Conservation (phyloP, 2,797 vertebrate species). For the Sebastes aleutianus region DNA sequence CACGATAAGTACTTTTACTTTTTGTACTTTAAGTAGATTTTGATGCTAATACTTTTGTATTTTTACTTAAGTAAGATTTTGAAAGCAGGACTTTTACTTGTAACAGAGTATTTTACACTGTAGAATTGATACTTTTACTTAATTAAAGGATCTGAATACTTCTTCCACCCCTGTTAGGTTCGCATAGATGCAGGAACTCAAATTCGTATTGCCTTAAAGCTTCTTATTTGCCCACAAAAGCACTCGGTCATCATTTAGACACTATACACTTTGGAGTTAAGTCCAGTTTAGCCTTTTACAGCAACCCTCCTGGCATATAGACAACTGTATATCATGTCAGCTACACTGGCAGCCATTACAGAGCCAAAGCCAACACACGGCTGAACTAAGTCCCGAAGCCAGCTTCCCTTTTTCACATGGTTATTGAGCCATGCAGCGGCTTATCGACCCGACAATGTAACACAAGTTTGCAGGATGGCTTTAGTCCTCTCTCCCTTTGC, state of each 20-base stretch:
- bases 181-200: conserved; percentile 2
- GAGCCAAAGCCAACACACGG: conserved; percentile 40
- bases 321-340: conserved; percentile 54
- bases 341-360: conserved; percentile 45
- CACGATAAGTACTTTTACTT: background rate
- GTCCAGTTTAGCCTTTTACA: conserved; percentile 25
- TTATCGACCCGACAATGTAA: conserved; percentile 60
- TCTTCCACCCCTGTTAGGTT: background rate
- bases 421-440: conserved; percentile 61
- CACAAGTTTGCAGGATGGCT: conserved; percentile 53
- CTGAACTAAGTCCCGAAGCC: conserved; percentile 45
- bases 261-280: conserved; percentile 7
- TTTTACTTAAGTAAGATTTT: no score
- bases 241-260: conserved; percentile 17
- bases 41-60: no score
- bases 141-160: no score
- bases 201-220: background rate
- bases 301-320: conserved; percentile 13
- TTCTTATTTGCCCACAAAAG: background rate
- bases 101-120: background rate
- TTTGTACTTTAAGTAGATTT: no score
- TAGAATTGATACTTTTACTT: no score
- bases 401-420: conserved; percentile 64
- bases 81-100: no score
- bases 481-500: conserved; percentile 2